Evolutionary conservation across 2,888 invertebrate genomes (phyloP).

Genomic region (Plagodis dolabraria): DNA sequence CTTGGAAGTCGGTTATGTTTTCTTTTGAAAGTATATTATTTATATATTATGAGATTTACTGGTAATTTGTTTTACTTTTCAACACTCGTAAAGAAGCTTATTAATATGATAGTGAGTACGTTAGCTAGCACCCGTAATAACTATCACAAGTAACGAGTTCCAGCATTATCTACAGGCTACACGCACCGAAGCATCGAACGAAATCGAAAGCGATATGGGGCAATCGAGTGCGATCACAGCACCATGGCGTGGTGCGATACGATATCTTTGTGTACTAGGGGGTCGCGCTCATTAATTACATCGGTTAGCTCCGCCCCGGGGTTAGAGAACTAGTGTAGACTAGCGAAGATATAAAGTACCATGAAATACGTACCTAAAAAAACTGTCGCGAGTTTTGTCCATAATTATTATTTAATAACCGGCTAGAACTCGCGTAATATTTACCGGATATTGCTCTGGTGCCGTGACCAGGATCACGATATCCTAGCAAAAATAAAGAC

Average conservation of each 20-base stretch:
- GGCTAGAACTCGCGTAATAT: no score
- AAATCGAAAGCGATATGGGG: slow-evolving; percentile 45
- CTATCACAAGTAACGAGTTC: slow-evolving; percentile 9
- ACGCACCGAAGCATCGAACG: slow-evolving; percentile 36
- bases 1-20: not conserved
- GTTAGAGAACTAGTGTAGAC: slow-evolving; percentile 1
- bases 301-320: slow-evolving; percentile 14
- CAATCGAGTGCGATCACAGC: slow-evolving; percentile 42
- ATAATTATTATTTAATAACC: no score
- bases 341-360: not conserved
- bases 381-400: no score
- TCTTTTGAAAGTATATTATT: not conserved
- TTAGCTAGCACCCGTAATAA: not conserved
- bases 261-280: slow-evolving; percentile 32
- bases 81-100: no score
- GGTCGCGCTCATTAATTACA: slow-evolving; percentile 22
- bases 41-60: no score
- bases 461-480: no score
- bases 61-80: no score
- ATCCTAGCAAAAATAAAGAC: no score
- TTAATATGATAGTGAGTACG: not conserved
- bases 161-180: slow-evolving; percentile 14
- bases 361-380: not conserved
- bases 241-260: slow-evolving; percentile 33
- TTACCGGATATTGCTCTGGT: no score